Percentiles rank a stretch among this genome's conserved stretches.
Evolutionary conservation across 2,888 invertebrate species (phyloP).

Genomic region (Aphodius granarius): DNA sequence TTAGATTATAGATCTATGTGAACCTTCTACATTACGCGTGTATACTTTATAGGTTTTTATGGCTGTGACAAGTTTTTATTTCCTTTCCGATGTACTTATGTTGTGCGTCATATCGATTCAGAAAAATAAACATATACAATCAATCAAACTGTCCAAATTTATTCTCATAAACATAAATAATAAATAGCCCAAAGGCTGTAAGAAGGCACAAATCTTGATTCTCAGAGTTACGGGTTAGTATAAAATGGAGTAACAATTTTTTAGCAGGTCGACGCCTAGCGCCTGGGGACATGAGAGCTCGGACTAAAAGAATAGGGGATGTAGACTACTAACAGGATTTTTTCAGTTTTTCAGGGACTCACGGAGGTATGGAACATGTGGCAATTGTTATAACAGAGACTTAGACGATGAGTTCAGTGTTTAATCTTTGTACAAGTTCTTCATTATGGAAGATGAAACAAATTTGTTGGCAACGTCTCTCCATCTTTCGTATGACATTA

Average conservation of each 20-base stretch:
- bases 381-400: not conserved
- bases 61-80: not conserved
- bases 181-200: not conserved
- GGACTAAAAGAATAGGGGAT: not conserved
- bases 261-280: not conserved
- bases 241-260: not conserved
- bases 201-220: not conserved
- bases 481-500: too few relatives aligned
- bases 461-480: too few relatives aligned
- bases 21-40: not conserved
- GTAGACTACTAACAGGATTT: not conserved
- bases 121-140: not conserved
- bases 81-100: not conserved
- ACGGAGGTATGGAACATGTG: not conserved
- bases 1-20: not conserved
- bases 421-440: not conserved
- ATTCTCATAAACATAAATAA: not conserved
- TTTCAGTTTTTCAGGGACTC: not conserved
- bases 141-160: not conserved
- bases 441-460: too few relatives aligned
- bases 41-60: not conserved
- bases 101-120: not conserved
- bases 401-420: not conserved
- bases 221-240: not conserved
- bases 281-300: not conserved